Evolutionary conservation across 1,140 invertebrate genomes (phyloP).

Genomic region (Vanessa tameamea): DNA sequence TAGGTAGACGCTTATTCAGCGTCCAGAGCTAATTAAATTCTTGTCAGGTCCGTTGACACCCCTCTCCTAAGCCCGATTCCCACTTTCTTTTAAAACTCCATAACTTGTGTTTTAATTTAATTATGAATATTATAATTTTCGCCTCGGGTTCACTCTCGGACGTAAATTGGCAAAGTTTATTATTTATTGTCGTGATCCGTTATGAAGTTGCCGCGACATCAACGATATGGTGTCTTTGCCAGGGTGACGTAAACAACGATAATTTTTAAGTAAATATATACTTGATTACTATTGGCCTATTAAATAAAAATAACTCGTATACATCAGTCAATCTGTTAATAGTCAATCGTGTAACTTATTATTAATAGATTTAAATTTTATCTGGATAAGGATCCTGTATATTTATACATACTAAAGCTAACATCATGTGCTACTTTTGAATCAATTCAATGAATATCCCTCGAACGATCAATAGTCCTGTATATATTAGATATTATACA

Average conservation of each 20-base stretch:
- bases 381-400: no score
- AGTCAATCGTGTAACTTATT: no score
- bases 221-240: slow-evolving; percentile 41
- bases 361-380: no score
- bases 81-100: slow-evolving; percentile 72
- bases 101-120: slow-evolving; percentile 76
- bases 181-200: slow-evolving; percentile 67
- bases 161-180: slow-evolving; percentile 72
- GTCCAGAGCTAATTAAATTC: slow-evolving; percentile 63
- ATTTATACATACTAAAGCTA: no score
- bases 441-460: no score
- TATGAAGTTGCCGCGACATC: slow-evolving; percentile 52
- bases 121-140: slow-evolving; percentile 72
- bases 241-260: slow-evolving; percentile 22
- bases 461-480: no score
- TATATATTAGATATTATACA: no score
- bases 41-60: slow-evolving; percentile 60
- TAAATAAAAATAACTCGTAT: neutral
- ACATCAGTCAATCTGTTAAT: neutral
- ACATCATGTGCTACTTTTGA: no score
- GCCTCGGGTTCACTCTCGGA: slow-evolving; percentile 50
- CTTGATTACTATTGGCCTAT: neutral
- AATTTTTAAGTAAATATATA: neutral
- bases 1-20: slow-evolving; percentile 7
- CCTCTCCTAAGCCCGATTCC: slow-evolving; percentile 57